These are phyloP conservation scores for Heliconius sara DNA, from an alignment of 2,888 invertebrate species.

Conservation along the genomic window DNA sequence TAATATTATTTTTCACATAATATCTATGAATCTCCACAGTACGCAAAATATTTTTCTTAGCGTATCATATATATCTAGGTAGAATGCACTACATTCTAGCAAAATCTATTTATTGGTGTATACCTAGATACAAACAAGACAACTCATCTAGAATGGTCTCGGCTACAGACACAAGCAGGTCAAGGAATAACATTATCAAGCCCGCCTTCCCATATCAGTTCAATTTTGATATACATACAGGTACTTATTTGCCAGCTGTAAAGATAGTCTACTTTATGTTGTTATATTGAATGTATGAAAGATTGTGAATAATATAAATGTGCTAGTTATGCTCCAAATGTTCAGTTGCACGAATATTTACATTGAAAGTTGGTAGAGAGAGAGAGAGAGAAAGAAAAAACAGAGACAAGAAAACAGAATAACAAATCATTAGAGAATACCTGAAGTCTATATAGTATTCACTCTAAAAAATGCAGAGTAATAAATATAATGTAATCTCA, in stretches of 20 bases:
- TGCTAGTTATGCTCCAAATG: background rate
- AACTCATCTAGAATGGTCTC: constrained; percentile 43
- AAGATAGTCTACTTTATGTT: background rate
- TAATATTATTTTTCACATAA: background rate
- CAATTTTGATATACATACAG: constrained; percentile 1
- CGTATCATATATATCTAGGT: background rate
- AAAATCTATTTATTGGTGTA: background rate
- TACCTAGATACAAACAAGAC: constrained; percentile 24
- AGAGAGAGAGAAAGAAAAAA: background rate
- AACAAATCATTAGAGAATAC: background rate
- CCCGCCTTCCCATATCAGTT: constrained; percentile 41
- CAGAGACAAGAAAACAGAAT: background rate
- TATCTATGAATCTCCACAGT: background rate
- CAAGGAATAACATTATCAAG: constrained; percentile 56
- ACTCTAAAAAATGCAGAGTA: too few species aligned
- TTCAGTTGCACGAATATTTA: background rate
- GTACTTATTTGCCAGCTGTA: background rate
- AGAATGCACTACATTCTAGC: background rate
- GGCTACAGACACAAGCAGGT: constrained; percentile 56
- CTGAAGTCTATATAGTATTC: too few species aligned
- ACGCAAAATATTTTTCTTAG: background rate
- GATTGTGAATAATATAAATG: background rate
- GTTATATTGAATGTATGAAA: background rate
- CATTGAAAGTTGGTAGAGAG: background rate
- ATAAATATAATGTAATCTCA: too few species aligned